Evolutionary conservation across 2,888 invertebrate genomes (phyloP).

Genomic region (Drosophila formosana): DNA sequence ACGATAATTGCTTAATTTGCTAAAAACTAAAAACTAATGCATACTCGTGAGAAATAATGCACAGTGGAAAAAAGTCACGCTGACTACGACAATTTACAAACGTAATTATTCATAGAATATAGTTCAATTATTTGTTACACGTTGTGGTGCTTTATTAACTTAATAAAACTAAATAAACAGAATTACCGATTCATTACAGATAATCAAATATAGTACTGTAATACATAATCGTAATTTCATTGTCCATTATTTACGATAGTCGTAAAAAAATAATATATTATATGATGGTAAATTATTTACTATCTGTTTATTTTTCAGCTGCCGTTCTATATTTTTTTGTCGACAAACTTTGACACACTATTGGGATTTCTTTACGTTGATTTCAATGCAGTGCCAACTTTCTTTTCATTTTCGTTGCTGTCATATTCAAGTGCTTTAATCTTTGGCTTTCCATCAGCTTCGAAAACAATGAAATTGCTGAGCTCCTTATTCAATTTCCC

Average conservation of each 20-base stretch:
- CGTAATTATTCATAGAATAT: too few species aligned
- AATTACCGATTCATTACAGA: conserved; percentile 10
- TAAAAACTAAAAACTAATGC: background rate
- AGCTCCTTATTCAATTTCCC: conserved; percentile 11
- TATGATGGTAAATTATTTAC: conserved; percentile 3
- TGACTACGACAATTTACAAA: too few species aligned
- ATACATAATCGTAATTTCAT: background rate
- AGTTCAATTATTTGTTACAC: background rate
- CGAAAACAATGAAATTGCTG: conserved; percentile 35
- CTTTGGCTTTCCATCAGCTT: conserved; percentile 9
- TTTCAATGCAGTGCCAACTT: background rate
- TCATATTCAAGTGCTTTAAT: conserved; percentile 1
- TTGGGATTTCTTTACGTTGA: background rate
- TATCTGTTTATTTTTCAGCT: conserved; percentile 11
- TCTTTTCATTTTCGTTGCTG: background rate
- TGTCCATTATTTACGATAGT: background rate
- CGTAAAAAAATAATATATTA: background rate
- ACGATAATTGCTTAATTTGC: conserved; percentile 52
- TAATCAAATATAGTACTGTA: conserved; percentile 6
- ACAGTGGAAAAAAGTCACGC: too few species aligned
- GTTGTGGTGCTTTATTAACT: background rate
- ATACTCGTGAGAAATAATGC: conserved; percentile 24
- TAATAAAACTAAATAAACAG: background rate
- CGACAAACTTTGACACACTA: background rate
- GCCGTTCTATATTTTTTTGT: background rate